A percentile compares a stretch with the other conserved stretches of the same genome.
phyloP scores from a whole-genome alignment of 1,140 invertebrate species.

The Sycophaga agraensis region DNA sequence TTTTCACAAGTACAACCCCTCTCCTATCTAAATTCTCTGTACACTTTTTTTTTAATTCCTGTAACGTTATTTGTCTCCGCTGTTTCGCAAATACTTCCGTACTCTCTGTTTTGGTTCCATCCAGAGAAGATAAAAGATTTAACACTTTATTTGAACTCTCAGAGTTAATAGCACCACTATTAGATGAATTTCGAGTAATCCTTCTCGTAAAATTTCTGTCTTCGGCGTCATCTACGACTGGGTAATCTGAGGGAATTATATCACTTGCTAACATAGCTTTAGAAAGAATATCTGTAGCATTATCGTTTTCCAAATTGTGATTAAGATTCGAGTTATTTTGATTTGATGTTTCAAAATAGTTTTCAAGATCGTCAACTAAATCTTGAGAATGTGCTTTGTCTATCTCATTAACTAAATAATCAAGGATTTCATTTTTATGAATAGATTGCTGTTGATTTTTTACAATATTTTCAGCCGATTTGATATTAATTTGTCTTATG shows the following conservation, averaged over 20 bases:
- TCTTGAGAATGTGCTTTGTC: not conserved
- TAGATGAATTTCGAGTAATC: too few relatives aligned
- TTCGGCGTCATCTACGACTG: too few relatives aligned
- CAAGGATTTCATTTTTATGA: not conserved
- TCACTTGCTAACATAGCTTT: not conserved
- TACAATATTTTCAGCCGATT: too few relatives aligned
- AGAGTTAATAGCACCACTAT: too few relatives aligned
- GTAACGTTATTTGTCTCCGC: not conserved
- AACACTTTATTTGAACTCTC: too few relatives aligned
- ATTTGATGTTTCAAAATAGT: not conserved
- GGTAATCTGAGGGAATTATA: too few relatives aligned
- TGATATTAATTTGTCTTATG: too few relatives aligned
- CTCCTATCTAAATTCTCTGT: conserved; percentile 8
- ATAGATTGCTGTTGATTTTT: too few relatives aligned
- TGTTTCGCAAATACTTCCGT: not conserved
- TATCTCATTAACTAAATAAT: not conserved
- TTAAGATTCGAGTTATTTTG: not conserved
- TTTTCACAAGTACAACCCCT: too few relatives aligned
- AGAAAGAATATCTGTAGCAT: not conserved
- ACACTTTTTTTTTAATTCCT: conserved; percentile 24
- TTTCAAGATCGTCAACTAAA: not conserved
- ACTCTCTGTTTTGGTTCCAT: too few relatives aligned
- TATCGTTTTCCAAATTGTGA: not conserved
- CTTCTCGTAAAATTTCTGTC: too few relatives aligned
- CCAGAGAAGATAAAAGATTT: too few relatives aligned